A percentile compares a stretch with the other conserved stretches of the same genome.
Evolutionary conservation across 64 coral and sea anemone species (phyloP).

Genomic region (Actinia tenebrosa): DNA sequence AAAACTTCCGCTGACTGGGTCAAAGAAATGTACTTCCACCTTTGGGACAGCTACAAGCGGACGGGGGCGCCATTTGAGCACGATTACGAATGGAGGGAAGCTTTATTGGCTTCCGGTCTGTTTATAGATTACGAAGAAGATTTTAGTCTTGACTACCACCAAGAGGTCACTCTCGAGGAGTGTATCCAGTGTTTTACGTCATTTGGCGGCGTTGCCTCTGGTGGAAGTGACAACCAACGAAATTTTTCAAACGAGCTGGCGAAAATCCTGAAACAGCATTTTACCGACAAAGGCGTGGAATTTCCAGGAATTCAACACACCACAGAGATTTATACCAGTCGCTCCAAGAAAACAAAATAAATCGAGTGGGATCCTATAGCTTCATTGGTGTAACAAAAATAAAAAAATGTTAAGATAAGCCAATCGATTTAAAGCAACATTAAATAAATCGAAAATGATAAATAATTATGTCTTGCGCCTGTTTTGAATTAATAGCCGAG

Average conservation of each 20-base stretch:
- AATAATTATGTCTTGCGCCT: too few species aligned
- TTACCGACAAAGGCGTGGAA: not conserved
- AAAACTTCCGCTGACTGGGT: not conserved
- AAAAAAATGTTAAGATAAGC: too few species aligned
- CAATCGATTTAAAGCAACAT: too few species aligned
- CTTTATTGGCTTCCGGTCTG: not conserved
- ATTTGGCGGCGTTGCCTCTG: not conserved
- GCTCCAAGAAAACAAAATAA: not conserved
- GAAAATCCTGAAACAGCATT: not conserved
- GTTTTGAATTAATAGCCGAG: too few species aligned
- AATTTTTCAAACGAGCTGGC: not conserved
- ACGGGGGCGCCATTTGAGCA: not conserved
- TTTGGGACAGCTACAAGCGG: not conserved
- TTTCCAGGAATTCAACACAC: not conserved
- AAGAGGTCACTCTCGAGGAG: not conserved
- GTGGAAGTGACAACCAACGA: not conserved
- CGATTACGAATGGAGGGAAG: not conserved
- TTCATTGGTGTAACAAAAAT: too few species aligned
- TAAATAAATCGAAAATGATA: too few species aligned
- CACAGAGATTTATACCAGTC: not conserved
- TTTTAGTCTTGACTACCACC: not conserved
- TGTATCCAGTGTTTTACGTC: not conserved
- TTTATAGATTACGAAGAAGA: not conserved
- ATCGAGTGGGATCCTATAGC: too few species aligned
- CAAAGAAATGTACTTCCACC: not conserved